These are phyloP conservation scores for Turritopsis dohrnii DNA, from an alignment of 30 jellyfish, hydroid and myxozoan species.

Conservation along the genomic window DNA sequence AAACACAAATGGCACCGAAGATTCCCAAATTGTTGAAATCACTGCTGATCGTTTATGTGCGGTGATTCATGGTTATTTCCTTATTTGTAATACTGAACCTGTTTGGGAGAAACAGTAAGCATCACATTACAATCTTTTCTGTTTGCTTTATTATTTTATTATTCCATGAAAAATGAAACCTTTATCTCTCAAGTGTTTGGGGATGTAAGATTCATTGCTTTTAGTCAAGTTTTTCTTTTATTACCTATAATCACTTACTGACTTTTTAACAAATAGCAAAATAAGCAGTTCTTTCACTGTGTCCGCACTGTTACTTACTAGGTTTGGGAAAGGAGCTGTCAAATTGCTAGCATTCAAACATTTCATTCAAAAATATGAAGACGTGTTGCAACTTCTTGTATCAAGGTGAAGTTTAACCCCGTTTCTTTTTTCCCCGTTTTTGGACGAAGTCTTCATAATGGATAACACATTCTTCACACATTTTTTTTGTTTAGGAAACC, in stretches of 20 bases:
- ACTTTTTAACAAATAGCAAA: not conserved
- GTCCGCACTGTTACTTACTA: no score
- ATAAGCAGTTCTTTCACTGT: not conserved
- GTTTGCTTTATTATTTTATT: not conserved
- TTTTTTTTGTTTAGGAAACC: constrained; percentile 52
- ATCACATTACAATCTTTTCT: not conserved
- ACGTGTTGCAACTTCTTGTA: constrained; percentile 65
- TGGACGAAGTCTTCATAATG: not conserved
- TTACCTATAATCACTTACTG: no score
- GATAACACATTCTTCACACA: not conserved
- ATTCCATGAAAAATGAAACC: no score
- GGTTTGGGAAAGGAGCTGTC: not conserved
- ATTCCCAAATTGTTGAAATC: constrained; percentile 39
- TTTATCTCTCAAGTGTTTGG: no score
- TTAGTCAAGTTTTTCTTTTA: no score
- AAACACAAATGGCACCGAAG: not conserved
- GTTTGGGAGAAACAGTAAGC: constrained; percentile 52
- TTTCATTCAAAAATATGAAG: constrained; percentile 59
- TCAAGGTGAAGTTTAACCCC: constrained; percentile 49
- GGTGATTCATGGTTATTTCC: constrained; percentile 70
- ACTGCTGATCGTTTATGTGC: constrained; percentile 87
- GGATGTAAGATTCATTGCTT: no score
- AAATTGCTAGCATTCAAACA: constrained; percentile 31
- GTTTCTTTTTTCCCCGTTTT: not conserved
- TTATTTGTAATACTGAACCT: constrained; percentile 43